A percentile compares a stretch with the other conserved stretches of the same genome.
Conservation (phyloP, 2,113 vertebrate species). For the Himantopus leucocephalus region DNA sequence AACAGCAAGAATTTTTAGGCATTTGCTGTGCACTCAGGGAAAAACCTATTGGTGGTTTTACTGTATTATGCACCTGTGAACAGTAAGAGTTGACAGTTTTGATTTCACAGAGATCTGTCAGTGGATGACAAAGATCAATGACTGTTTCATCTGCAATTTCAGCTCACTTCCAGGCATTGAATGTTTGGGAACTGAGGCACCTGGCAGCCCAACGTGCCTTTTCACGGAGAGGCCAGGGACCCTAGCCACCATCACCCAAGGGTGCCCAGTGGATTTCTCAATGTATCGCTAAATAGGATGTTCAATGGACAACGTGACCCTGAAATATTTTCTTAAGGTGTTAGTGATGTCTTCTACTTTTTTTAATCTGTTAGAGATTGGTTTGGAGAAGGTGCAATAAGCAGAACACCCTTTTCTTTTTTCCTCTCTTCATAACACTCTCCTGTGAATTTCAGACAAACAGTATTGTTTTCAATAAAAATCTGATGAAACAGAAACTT, state of each 20-base stretch:
- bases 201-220: neutral
- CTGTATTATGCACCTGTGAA: neutral
- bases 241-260: neutral
- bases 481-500: neutral
- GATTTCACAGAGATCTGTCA: neutral
- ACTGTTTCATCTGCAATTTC: neutral
- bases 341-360: neutral
- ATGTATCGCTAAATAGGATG: neutral
- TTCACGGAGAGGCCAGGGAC: neutral
- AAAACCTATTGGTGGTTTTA: neutral
- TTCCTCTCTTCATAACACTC: neutral
- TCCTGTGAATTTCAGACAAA: neutral
- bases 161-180: neutral
- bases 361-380: neutral
- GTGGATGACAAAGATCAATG: neutral
- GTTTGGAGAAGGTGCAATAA: neutral
- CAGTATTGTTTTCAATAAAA: neutral
- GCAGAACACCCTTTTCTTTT: neutral
- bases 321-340: neutral
- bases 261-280: neutral
- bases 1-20: neutral
- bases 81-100: neutral
- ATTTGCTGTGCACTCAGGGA: rapidly evolving
- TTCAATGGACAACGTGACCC: neutral
- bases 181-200: neutral